Base-by-base conservation (phyloP, 1,140 invertebrate genomes). In the Pseudomyrmex gracilis region DNA sequence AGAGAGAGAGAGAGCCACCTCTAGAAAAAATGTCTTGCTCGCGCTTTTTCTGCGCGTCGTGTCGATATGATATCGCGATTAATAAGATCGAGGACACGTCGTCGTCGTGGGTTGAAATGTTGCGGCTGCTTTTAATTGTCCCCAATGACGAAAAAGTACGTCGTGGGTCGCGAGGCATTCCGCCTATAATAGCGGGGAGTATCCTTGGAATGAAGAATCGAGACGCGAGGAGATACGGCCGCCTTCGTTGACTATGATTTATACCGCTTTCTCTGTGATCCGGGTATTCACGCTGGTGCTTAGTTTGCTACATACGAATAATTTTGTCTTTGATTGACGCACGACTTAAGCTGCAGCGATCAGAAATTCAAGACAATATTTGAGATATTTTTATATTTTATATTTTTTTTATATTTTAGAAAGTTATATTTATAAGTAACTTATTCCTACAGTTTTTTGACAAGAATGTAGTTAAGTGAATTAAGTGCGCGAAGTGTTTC, bases 1-100 rank as follows among this genome's bases (percentile, higher is more conserved):
- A 88, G 84, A 83, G 73, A 88, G 84, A 83, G 73, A 88, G 84
- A 83, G 70, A 73, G 73, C 71, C 66, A 83, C 58, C 84, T 82
- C 34, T 34, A 34, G 7, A 34, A 34, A 34, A 87, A 71, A 88
- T 73, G 70, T 73, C 60, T 86, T 58, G 47, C 74, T 80, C 53
- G 45, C 70, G 45, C 73, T 82, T 86, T 63, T 86, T 83, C 53
- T 61, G 43, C 64, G 34, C n/a, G 10, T 10, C 43, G 53, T 22
- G 22, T 17, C 13, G 67, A 78, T 60, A 20, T 15, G 53, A 57
- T 73, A 57, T 73, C 70, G 47, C 49, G 24, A 5, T 34, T 7
- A 34, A 34, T 45, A 47, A 43, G 24, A 60, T 60, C 76, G 64
- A 70, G 47, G 53, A 78, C 43, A 47, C 45, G 10, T 58, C 15